Evolutionary conservation across 2,888 invertebrate genomes (phyloP).

Genomic region (Acleris laterana): DNA sequence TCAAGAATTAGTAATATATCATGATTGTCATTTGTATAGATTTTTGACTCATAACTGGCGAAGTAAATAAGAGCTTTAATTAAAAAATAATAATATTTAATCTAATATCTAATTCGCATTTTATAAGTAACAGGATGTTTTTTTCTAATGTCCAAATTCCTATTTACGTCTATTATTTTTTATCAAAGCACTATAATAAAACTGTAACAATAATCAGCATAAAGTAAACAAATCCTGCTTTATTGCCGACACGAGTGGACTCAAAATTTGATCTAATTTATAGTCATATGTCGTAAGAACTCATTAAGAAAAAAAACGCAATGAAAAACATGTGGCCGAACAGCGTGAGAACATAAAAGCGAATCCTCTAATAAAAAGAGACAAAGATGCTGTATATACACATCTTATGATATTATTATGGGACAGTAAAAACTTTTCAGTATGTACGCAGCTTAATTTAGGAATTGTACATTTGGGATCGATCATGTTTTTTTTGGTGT

Average conservation of each 20-base stretch:
- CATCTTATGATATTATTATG: slow-evolving; percentile 39
- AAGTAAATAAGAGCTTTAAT: too few species aligned
- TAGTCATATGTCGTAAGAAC: slow-evolving; percentile 64
- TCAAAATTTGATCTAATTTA: slow-evolving; percentile 76
- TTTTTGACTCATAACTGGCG: too few species aligned
- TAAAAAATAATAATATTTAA: too few species aligned
- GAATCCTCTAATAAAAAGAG: slow-evolving; percentile 59
- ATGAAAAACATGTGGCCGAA: slow-evolving; percentile 75
- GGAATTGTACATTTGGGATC: too few species aligned
- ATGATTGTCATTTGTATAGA: too few species aligned
- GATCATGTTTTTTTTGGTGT: too few species aligned
- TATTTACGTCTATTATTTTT: slow-evolving; percentile 18
- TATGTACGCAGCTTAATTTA: not conserved
- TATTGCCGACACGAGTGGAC: slow-evolving; percentile 71
- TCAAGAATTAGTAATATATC: too few species aligned
- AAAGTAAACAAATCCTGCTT: slow-evolving; percentile 72
- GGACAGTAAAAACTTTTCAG: slow-evolving; percentile 14
- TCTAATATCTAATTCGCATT: too few species aligned
- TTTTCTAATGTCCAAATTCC: slow-evolving; percentile 9
- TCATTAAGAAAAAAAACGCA: slow-evolving; percentile 72
- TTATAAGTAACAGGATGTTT: not conserved
- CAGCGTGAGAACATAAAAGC: slow-evolving; percentile 77
- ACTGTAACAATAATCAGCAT: slow-evolving; percentile 31
- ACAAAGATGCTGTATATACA: slow-evolving; percentile 58
- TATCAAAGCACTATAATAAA: slow-evolving; percentile 32